Conservation (phyloP, 1,140 invertebrate genomes). For the Hylaeus volcanicus region DNA sequence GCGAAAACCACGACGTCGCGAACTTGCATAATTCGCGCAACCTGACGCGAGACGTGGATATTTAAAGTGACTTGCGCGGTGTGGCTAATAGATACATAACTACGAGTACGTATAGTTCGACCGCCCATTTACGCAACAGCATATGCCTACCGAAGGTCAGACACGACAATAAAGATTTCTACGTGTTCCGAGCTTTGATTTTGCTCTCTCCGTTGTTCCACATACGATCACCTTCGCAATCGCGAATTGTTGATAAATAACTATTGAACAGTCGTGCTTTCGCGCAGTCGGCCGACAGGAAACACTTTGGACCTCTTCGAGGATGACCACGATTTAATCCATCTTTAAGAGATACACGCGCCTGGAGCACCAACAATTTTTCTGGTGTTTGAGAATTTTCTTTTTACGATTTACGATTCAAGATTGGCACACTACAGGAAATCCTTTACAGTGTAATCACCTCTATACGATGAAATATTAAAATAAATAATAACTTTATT, state of each 20-base stretch:
- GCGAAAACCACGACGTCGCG: slow-evolving; percentile 23
- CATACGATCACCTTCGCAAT: slow-evolving; percentile 39
- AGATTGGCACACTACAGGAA: too few relatives aligned
- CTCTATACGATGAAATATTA: too few relatives aligned
- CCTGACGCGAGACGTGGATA: slow-evolving; percentile 44
- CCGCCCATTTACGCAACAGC: slow-evolving; percentile 66
- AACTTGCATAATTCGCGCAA: slow-evolving; percentile 37
- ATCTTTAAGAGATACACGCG: neutral
- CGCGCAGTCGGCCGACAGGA: neutral
- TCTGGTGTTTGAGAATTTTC: too few relatives aligned
- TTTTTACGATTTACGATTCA: too few relatives aligned
- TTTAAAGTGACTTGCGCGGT: slow-evolving; percentile 52
- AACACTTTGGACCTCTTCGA: neutral
- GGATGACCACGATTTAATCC: neutral
- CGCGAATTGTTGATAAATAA: slow-evolving; percentile 48
- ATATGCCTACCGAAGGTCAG: slow-evolving; percentile 59
- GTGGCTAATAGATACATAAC: slow-evolving; percentile 52
- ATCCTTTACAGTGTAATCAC: too few relatives aligned
- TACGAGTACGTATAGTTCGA: slow-evolving; percentile 54
- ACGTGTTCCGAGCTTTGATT: slow-evolving; percentile 53
- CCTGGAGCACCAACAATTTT: too few relatives aligned
- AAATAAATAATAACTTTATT: too few relatives aligned
- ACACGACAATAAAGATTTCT: slow-evolving; percentile 63
- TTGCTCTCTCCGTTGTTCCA: slow-evolving; percentile 49
- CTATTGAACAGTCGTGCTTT: slow-evolving; percentile 9